Percentiles rank a stretch among this genome's conserved stretches.
Conservation (phyloP, 2,888 invertebrate genomes). For the Pristionchus maxplancki region DNA sequence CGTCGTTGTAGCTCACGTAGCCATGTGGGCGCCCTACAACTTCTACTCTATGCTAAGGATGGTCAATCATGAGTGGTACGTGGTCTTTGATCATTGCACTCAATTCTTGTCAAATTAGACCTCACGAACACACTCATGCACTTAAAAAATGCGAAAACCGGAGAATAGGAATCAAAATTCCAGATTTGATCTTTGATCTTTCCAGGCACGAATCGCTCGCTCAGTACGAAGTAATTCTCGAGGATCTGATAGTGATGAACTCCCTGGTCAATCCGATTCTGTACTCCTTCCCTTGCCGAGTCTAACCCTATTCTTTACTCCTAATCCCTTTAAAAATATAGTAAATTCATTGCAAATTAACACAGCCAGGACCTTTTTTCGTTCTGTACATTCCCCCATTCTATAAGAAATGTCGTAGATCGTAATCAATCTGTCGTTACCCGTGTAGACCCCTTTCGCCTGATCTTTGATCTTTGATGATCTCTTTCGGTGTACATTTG, state of each 20-base stretch:
- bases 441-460: not conserved
- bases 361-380: not conserved
- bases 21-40: conserved; percentile 74
- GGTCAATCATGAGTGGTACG: conserved; percentile 53
- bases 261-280: conserved; percentile 73
- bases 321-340: not conserved
- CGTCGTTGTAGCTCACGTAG: conserved; percentile 68
- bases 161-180: too few species aligned
- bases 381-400: too few species aligned
- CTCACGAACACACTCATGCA: too few species aligned
- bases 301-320: not conserved
- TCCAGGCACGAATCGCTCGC: conserved; percentile 52
- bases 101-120: too few species aligned
- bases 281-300: conserved; percentile 59
- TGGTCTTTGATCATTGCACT: not conserved
- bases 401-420: too few species aligned
- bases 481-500: not conserved
- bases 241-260: conserved; percentile 72
- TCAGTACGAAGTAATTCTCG: conserved; percentile 65
- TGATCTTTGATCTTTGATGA: not conserved
- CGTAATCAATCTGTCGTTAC: too few species aligned
- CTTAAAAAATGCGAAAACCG: too few species aligned
- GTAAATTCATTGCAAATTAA: not conserved
- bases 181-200: too few species aligned
- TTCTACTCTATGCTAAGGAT: conserved; percentile 64